These are phyloP conservation scores for Gobio occitaniae DNA, from an alignment of 2,797 vertebrate genomes.

Conservation along the genomic window DNA sequence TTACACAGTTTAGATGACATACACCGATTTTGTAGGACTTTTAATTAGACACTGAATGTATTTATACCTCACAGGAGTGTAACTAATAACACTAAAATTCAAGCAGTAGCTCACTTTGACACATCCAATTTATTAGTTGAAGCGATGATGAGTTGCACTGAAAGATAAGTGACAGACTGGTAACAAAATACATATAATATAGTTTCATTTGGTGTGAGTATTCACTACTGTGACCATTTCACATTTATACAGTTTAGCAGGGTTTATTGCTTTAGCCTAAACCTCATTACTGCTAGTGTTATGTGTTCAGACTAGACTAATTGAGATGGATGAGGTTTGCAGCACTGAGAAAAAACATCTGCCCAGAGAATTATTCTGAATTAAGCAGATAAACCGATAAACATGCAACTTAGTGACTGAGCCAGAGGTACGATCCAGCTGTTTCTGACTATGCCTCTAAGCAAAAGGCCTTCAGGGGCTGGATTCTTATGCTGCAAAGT, in stretches of 20 bases:
- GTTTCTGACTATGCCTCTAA: constrained; percentile 26
- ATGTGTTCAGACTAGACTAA: constrained; percentile 57
- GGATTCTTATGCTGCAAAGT: neutral
- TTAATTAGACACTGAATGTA: neutral
- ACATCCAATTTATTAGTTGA: constrained; percentile 13
- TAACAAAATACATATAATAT: constrained; percentile 4
- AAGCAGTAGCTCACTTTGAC: constrained; percentile 31
- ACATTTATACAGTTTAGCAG: constrained; percentile 21
- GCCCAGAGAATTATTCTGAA: constrained; percentile 57
- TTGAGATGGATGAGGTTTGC: constrained; percentile 60
- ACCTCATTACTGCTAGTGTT: constrained; percentile 39
- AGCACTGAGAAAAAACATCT: constrained; percentile 60
- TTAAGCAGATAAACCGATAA: constrained; percentile 59
- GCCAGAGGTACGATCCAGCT: constrained; percentile 37
- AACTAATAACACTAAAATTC: neutral
- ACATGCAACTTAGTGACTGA: constrained; percentile 41
- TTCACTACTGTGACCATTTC: constrained; percentile 35
- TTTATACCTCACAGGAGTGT: neutral
- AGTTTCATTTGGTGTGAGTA: constrained; percentile 14
- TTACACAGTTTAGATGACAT: neutral
- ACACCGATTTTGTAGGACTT: neutral
- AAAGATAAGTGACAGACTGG: neutral
- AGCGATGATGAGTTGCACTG: constrained; percentile 9
- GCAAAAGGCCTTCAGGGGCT: constrained; percentile 30
- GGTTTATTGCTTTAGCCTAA: constrained; percentile 54